Base-by-base conservation (phyloP, 2,888 invertebrate genomes). In the Drosophila lutescens region DNA sequence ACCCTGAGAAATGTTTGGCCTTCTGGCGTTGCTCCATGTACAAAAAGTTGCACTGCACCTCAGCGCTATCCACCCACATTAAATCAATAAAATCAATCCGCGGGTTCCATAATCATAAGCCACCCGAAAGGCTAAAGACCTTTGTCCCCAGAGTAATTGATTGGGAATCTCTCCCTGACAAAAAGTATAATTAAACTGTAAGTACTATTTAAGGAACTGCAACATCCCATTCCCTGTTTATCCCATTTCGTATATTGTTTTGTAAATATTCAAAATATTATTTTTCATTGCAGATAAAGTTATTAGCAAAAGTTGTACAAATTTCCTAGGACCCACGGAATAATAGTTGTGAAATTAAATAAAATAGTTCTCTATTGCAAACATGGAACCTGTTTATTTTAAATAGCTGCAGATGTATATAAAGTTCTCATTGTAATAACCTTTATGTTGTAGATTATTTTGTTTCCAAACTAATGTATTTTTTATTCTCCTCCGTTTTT, bases 11-110 rank as follows among this genome's bases (percentile, higher is more conserved):
- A 3, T 90, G 86, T 46, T 61, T 84, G 23, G 88, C 90, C 3
- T 75, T 88, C 43, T 92, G 92, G 91, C 90, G 91, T 3, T 92
- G 92, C 67, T 77, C 80, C 0, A 79, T 76, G 12, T 88, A 91
- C 41, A 80, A 79, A 20, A 91, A 89, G 70, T 68, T 70, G 1
- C 86, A 84, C 44, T 92, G 92, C 62, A 69, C 84, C 1, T 89
- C 90, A 0, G 73, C 78, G 0, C 77, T 92, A 57, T 90, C 88
- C 36, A 92, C 92, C 2, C 85, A 79, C 43, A 83, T 84, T 4
- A 92, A 92, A 72, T 4, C 74, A 2, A 79, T 90, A 4, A 70
- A 83, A 12, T 55, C 58, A 0, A 61, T 85, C 8, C 84, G 80
- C 36, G 89, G 89, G 4, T 47, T 56, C 17, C 92, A 92, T 72